Evolutionary conservation across 2,113 vertebrate species (phyloP).

Genomic region (Clarias batrachus): DNA sequence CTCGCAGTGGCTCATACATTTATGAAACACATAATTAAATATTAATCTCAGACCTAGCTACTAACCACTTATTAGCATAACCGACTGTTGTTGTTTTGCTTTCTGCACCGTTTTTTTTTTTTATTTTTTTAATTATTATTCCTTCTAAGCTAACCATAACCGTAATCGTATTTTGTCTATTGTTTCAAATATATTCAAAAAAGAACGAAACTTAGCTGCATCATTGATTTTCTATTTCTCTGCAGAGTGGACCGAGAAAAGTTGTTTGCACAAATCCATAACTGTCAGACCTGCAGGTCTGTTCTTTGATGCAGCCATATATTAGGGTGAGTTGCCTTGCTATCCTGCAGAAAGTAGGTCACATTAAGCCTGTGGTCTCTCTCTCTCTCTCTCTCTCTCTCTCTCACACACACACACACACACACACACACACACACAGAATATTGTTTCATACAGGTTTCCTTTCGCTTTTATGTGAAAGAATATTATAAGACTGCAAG

Average conservation of each 20-base stretch:
- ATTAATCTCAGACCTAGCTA: not conserved
- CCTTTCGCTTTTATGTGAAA: not conserved
- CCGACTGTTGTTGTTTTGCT: not conserved
- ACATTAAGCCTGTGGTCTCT: slow-evolving; percentile 57
- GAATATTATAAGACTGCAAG: slow-evolving; percentile 13
- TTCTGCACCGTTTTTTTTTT: not conserved
- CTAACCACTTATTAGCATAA: not conserved
- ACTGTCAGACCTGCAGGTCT: slow-evolving; percentile 49
- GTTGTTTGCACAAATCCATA: slow-evolving; percentile 43
- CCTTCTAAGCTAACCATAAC: not conserved
- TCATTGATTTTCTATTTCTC: slow-evolving; percentile 31
- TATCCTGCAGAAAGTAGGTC: slow-evolving; percentile 64
- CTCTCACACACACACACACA: slow-evolving; percentile 40
- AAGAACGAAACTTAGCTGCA: not conserved
- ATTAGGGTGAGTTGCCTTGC: slow-evolving; percentile 43
- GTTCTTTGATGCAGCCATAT: slow-evolving; percentile 42
- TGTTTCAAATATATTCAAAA: slow-evolving; percentile 23
- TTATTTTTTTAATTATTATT: not conserved
- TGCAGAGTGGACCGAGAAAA: slow-evolving; percentile 15
- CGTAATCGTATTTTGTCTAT: slow-evolving; percentile 2
- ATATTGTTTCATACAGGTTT: slow-evolving; percentile 48
- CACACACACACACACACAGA: slow-evolving; percentile 46
- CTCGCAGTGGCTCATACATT: not conserved
- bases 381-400: not conserved
- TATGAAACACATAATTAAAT: not conserved